Conservation (phyloP, 2,113 vertebrate genomes). For the Pavo muticus region DNA sequence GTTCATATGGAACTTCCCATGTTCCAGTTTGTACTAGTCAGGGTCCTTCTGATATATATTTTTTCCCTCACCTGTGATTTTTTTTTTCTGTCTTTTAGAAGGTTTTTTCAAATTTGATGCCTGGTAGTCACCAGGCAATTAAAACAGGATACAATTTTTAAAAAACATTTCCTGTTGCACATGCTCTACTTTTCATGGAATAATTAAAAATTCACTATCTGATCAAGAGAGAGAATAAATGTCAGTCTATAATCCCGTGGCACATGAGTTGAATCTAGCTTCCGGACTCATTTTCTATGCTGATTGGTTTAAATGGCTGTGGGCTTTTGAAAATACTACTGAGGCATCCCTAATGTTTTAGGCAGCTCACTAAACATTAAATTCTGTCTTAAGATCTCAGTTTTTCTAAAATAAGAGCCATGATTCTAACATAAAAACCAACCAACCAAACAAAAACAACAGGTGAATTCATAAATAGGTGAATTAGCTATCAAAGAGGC, state of each 20-base stretch:
- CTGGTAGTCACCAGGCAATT: background rate
- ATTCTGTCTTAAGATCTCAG: background rate
- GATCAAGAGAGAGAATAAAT: background rate
- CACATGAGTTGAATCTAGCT: rapidly evolving
- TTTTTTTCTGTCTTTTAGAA: background rate
- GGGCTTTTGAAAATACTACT: background rate
- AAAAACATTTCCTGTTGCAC: background rate
- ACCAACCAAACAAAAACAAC: background rate
- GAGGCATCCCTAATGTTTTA: background rate
- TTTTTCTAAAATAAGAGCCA: background rate
- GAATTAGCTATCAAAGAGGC: background rate
- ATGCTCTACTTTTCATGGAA: background rate
- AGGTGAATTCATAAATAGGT: background rate
- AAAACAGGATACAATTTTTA: background rate
- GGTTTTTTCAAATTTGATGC: background rate
- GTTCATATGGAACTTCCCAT: too few species aligned
- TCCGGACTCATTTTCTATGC: background rate
- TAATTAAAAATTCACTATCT: background rate
- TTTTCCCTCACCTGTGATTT: background rate
- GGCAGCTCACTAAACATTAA: background rate
- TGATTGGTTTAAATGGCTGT: background rate
- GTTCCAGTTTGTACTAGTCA: background rate
- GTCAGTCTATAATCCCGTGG: background rate
- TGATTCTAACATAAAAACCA: background rate
- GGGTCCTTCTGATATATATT: background rate